These are phyloP conservation scores for Rhincodon typus DNA, from an alignment of 2,797 vertebrate genomes.

Conservation along the genomic window DNA sequence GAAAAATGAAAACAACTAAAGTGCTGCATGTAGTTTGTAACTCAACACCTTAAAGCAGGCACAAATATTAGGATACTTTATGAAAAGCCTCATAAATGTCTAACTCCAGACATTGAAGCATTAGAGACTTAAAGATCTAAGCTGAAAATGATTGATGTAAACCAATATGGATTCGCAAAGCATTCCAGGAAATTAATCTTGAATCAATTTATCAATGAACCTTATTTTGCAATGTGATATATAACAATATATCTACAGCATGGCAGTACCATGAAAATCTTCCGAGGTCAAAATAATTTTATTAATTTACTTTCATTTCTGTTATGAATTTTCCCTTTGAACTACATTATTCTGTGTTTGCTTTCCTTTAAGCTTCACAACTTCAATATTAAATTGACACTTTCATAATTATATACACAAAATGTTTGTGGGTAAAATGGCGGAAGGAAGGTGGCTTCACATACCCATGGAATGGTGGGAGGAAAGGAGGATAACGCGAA, in stretches of 20 bases:
- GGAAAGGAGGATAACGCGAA: background rate
- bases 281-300: background rate
- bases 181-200: background rate
- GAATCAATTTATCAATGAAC: background rate
- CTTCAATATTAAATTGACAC: no score
- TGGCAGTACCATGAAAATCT: background rate
- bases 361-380: no score
- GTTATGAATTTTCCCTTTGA: background rate
- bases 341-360: background rate
- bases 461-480: background rate
- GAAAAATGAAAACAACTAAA: background rate
- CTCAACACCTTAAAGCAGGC: background rate
- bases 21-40: background rate
- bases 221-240: background rate
- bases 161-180: background rate
- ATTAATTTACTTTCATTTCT: background rate
- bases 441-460: background rate
- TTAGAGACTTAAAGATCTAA: background rate
- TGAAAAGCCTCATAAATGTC: background rate
- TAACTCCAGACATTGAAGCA: background rate
- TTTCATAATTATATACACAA: background rate
- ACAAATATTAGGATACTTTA: background rate
- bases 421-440: background rate
- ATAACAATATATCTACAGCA: background rate
- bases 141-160: background rate